Conservation (phyloP, 2,888 invertebrate genomes). For the Eupithecia exiguata region DNA sequence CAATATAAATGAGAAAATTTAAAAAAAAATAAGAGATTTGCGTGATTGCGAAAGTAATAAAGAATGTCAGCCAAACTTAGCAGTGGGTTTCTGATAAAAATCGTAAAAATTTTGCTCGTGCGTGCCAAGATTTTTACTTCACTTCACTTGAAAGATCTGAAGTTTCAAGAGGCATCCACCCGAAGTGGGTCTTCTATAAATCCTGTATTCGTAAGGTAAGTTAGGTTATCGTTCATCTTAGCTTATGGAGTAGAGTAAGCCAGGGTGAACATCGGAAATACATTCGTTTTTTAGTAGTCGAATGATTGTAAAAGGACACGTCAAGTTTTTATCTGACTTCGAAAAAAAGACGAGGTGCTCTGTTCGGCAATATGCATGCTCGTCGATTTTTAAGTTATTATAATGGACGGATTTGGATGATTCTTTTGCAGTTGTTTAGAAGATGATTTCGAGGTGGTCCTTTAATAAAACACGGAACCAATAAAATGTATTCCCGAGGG, state of each 20-base stretch:
- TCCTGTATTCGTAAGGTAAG: constrained; percentile 8
- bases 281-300: background rate
- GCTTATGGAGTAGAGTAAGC: background rate
- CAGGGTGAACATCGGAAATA: background rate
- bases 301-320: background rate
- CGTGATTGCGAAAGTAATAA: background rate
- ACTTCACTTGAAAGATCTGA: constrained; percentile 28
- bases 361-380: too few species aligned
- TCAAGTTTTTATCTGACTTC: background rate
- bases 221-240: background rate
- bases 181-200: constrained; percentile 22
- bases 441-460: too few species aligned
- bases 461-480: too few species aligned
- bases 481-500: too few species aligned
- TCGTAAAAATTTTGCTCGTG: constrained; percentile 22
- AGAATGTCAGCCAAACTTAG: background rate
- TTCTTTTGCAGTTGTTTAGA: too few species aligned
- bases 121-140: constrained; percentile 27
- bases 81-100: constrained; percentile 15
- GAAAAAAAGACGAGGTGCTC: too few species aligned
- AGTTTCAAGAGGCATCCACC: constrained; percentile 18
- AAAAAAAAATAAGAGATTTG: background rate
- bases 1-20: background rate
- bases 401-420: too few species aligned
- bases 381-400: too few species aligned